phyloP scores from a whole-genome alignment of 2,797 vertebrate genomes.

The Paramormyrops hopkinsi region DNA sequence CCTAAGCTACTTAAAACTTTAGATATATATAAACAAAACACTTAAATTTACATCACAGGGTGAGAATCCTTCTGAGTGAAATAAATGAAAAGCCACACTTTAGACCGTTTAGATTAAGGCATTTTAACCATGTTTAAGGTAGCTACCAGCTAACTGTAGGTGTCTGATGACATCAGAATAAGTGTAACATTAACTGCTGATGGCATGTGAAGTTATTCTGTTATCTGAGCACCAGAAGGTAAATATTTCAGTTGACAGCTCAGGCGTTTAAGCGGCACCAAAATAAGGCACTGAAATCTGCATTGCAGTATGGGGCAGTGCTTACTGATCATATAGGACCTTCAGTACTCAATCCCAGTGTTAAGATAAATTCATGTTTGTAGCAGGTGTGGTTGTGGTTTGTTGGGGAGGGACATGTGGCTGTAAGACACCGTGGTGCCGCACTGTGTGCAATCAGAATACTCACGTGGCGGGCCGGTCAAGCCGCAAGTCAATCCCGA shows the following conservation, averaged over 20 bases:
- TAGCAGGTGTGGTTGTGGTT: neutral
- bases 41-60: neutral
- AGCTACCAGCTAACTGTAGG: neutral
- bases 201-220: neutral
- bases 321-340: neutral
- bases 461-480: constrained; percentile 90
- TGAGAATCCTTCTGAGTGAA: neutral
- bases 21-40: neutral
- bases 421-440: neutral
- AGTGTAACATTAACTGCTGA: neutral
- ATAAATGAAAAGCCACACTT: neutral
- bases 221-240: neutral
- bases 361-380: neutral
- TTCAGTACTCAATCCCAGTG: neutral
- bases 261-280: neutral
- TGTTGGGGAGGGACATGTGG: neutral
- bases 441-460: neutral
- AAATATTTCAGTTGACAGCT: neutral
- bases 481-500: constrained; percentile 85
- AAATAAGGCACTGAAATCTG: neutral
- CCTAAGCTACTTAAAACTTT: neutral
- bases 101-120: neutral
- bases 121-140: neutral
- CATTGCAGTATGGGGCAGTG: neutral
- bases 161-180: neutral